Conservation (phyloP, 2,113 vertebrate genomes). For the Lamprologus ornatipinnis region DNA sequence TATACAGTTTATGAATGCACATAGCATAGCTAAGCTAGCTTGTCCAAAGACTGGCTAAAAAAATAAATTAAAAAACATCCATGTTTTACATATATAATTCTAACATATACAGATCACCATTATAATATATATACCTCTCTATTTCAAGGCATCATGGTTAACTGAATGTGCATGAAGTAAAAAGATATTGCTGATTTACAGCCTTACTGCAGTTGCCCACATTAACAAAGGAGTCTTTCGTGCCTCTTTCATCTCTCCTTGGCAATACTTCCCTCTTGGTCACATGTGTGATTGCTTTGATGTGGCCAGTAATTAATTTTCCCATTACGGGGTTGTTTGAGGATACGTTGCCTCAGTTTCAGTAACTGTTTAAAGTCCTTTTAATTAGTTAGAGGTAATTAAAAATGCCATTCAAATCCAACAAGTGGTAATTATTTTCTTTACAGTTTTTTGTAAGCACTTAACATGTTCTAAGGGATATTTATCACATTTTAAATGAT, state of each 20-base stretch:
- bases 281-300: background rate
- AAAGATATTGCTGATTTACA: background rate
- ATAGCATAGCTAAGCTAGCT: background rate
- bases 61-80: background rate
- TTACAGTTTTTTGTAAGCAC: background rate
- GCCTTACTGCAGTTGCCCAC: background rate
- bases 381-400: background rate
- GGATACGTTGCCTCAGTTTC: background rate
- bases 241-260: background rate
- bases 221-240: background rate
- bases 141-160: background rate
- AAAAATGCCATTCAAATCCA: background rate
- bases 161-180: background rate
- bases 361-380: background rate
- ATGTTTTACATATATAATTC: background rate
- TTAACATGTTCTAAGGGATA: background rate
- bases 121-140: background rate
- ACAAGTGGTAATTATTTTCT: background rate
- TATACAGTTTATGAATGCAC: background rate
- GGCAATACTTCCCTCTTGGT: background rate
- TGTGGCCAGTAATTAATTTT: slow-evolving; percentile 17
- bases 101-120: background rate
- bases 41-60: background rate
- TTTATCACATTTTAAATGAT: background rate
- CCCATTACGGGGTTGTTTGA: background rate